Conservation (phyloP, 2,797 vertebrate genomes). For the Danio kyathit region DNA sequence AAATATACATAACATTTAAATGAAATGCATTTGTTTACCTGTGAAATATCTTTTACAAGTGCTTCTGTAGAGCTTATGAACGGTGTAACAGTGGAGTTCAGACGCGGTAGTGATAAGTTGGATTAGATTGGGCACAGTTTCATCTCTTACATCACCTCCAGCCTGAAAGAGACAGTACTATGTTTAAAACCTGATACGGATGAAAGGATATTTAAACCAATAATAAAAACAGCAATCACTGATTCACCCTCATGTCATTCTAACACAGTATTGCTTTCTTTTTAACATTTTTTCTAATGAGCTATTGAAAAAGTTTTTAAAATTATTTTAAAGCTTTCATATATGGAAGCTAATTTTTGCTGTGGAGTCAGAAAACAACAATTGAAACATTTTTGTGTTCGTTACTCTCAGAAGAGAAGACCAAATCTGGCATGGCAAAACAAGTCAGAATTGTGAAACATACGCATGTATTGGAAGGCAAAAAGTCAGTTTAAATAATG, state of each 20-base stretch:
- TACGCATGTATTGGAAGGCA: too few relatives aligned
- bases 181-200: neutral
- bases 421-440: too few relatives aligned
- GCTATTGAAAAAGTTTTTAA: too few relatives aligned
- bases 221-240: too few relatives aligned
- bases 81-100: conserved; percentile 89
- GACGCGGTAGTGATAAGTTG: conserved; percentile 87
- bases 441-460: too few relatives aligned
- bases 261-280: neutral
- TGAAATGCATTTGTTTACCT: conserved; percentile 72
- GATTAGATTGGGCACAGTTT: conserved; percentile 89
- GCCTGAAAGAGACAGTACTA: conserved; percentile 78
- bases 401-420: too few relatives aligned
- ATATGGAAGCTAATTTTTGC: too few relatives aligned
- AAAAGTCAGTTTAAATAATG: too few relatives aligned
- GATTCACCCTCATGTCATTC: neutral
- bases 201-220: neutral
- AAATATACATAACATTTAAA: neutral
- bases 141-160: conserved; percentile 87
- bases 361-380: too few relatives aligned
- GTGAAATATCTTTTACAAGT: conserved; percentile 85
- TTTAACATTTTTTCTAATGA: too few relatives aligned
- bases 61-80: conserved; percentile 86
- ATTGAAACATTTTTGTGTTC: too few relatives aligned
- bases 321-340: too few relatives aligned